Base-by-base conservation (phyloP, 2,797 vertebrate species). In the Megalops cyprinoides region DNA sequence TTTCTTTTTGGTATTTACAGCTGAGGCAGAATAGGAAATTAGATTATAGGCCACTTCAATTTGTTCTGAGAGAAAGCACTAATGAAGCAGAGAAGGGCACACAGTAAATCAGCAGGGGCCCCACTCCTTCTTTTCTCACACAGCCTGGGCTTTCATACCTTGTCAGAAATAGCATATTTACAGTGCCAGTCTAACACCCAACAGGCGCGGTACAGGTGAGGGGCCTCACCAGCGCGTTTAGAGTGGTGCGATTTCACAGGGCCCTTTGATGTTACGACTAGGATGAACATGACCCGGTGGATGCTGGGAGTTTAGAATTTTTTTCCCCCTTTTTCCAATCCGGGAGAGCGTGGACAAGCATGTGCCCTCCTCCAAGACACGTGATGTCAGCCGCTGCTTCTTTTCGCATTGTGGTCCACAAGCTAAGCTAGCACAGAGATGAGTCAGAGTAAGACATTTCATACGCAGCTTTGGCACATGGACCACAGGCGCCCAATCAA, bases 11-110 rank as follows among this genome's bases (percentile, higher is more conserved):
- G 71, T 71, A 53, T 74, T 58, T 73, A 42, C 49, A 42, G 65
- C 37, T 44, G 67, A 74, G 48, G 39, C 25, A 34, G 44, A 79
- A 58, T 56, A 58, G 39, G 78, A 80, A 56, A 80, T 60, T 53
- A 74, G 3, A 20, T 44, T 55, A 42, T 25, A 71, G 53, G 23
- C 51, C 4, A 71, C 67, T 55, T 25, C 48, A 37, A 46, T 62
- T 80, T 62, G 28, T 20, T 75, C 34, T 37, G 28, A 37, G 34
- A 48, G 79, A 73, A 62, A 46, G 28, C 46, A 7, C 28, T 62
- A 15, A 71, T 51, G 53, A 48, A 31, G 9, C 58, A 56, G 2
- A 14, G 53, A 39, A 39, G 55, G n/a, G 2, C 1, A 1, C 0
- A 0, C 20, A 0, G 55, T 60, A 75, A 75, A 74, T 62, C n/a